A percentile compares a stretch with the other conserved stretches of the same genome.
phyloP scores from a whole-genome alignment of 2,113 vertebrate species.

The Odobenus rosmarus region DNA sequence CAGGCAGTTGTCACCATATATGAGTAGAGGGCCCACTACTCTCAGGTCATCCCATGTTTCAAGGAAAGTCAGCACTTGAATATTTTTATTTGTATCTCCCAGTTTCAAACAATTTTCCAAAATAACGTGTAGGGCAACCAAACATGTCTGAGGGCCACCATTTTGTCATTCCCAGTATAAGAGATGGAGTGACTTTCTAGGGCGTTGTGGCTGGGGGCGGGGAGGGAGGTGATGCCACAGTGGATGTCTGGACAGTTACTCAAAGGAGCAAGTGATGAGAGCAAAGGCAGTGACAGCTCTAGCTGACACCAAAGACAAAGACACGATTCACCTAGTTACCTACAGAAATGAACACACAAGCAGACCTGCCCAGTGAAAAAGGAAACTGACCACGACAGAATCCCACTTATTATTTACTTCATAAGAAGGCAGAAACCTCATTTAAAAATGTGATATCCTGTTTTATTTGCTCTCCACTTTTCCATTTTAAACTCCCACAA shows the following conservation, averaged over 20 bases:
- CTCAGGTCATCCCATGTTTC: background rate
- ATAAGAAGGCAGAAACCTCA: background rate
- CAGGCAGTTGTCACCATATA: background rate
- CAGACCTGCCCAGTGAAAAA: background rate
- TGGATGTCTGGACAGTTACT: background rate
- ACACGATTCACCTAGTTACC: fast-evolving
- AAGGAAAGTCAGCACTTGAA: background rate
- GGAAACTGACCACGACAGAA: background rate
- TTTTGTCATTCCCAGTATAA: background rate
- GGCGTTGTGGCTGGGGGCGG: fast-evolving
- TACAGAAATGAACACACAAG: background rate
- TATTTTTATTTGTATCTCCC: background rate
- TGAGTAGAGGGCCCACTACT: background rate
- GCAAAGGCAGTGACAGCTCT: background rate
- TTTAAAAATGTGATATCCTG: background rate
- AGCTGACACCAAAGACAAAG: background rate
- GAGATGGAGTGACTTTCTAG: background rate
- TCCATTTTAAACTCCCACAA: background rate
- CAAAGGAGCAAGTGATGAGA: background rate
- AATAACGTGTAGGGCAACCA: background rate
- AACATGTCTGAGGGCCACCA: background rate
- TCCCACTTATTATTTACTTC: background rate
- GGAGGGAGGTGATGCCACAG: background rate
- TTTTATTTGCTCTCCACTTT: background rate
- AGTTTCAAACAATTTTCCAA: constrained; percentile 18